A percentile compares a stretch with the other conserved stretches of the same genome.
These are phyloP conservation scores for Clivina fossor DNA, from an alignment of 2,888 invertebrate genomes.

Conservation along the genomic window DNA sequence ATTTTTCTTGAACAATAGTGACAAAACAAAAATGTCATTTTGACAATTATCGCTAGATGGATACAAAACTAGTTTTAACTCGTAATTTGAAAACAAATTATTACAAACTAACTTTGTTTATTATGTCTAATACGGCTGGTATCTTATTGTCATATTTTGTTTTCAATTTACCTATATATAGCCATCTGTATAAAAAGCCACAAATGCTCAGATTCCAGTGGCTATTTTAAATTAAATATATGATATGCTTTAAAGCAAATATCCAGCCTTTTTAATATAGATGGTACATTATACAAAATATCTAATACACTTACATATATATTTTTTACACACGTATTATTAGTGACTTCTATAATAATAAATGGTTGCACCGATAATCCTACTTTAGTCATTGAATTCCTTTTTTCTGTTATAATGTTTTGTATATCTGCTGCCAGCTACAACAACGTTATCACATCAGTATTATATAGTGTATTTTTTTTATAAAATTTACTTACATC, in stretches of 20 bases:
- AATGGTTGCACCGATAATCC: conserved; percentile 3
- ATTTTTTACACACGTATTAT: not conserved
- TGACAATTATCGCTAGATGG: too few species aligned
- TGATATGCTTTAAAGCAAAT: not conserved
- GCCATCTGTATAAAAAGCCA: conserved; percentile 2
- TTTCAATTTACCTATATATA: conserved; percentile 1
- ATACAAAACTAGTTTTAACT: too few species aligned
- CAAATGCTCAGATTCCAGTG: conserved; percentile 1
- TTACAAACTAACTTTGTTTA: conserved; percentile 3
- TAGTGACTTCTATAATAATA: conserved; percentile 1
- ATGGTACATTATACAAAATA: not conserved
- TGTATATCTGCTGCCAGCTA: conserved; percentile 1
- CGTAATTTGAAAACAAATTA: too few species aligned
- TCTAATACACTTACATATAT: conserved; percentile 1
- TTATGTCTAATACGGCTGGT: conserved; percentile 2
- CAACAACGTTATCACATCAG: not conserved
- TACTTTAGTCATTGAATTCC: not conserved
- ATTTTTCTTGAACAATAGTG: too few species aligned
- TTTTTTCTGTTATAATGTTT: not conserved
- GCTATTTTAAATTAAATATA: conserved; percentile 1
- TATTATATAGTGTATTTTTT: conserved; percentile 3
- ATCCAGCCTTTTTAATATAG: conserved; percentile 1
- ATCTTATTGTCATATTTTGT: conserved; percentile 5
- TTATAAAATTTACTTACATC: too few species aligned
- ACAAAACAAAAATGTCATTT: too few species aligned